Conservation (phyloP, 1,140 invertebrate species). For the Drosophila busckii region DNA sequence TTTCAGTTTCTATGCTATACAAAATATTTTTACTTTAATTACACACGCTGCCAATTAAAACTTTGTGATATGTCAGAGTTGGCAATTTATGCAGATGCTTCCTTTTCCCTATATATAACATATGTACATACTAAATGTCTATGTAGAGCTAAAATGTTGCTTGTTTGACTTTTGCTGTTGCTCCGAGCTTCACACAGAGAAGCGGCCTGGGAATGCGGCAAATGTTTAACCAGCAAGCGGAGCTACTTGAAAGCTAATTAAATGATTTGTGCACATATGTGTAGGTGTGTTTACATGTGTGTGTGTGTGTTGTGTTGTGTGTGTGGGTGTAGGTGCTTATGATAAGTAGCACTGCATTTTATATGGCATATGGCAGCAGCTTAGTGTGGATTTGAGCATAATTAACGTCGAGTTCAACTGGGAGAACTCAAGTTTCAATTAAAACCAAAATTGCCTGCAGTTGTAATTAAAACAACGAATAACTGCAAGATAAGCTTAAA, state of each 20-base stretch:
- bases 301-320: conserved; percentile 10
- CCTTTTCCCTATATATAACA: not conserved
- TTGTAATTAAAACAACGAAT: too few relatives aligned
- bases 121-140: conserved; percentile 1
- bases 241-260: conserved; percentile 65
- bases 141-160: conserved; percentile 21
- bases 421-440: too few relatives aligned
- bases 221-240: conserved; percentile 51
- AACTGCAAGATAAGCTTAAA: too few relatives aligned
- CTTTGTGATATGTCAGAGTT: conserved; percentile 32
- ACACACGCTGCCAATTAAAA: conserved; percentile 15
- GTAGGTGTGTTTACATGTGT: not conserved
- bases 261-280: conserved; percentile 35
- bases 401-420: conserved; percentile 30
- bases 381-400: conserved; percentile 42
- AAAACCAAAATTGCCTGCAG: too few relatives aligned
- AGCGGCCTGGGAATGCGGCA: conserved; percentile 34
- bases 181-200: too few relatives aligned
- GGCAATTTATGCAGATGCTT: not conserved
- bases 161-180: not conserved
- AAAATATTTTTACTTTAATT: too few relatives aligned
- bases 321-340: conserved; percentile 28
- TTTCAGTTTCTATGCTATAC: not conserved
- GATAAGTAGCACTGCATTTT: conserved; percentile 52
- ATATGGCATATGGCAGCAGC: conserved; percentile 32